These are phyloP conservation scores for Trichomalopsis sarcophagae DNA, from an alignment of 1,140 invertebrate genomes.

Conservation along the genomic window DNA sequence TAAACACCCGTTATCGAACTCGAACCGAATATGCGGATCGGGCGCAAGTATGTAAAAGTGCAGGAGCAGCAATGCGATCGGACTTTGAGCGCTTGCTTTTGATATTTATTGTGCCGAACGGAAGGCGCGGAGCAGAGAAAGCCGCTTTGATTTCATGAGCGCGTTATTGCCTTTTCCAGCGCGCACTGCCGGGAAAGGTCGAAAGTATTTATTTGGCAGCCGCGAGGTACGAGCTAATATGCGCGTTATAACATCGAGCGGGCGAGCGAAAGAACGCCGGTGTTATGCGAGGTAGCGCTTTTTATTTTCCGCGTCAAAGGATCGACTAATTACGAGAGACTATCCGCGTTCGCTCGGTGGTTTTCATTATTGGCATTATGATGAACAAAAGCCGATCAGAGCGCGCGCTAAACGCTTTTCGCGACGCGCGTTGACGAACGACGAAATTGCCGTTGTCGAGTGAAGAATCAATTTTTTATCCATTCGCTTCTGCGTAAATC, in stretches of 20 bases:
- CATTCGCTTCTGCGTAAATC: no score
- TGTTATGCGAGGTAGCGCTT: background rate
- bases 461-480: no score
- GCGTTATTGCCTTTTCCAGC: background rate
- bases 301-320: constrained; percentile 13
- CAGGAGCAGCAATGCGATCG: background rate
- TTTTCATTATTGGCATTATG: no score
- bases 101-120: constrained; percentile 8
- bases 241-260: background rate
- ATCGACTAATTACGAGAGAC: background rate
- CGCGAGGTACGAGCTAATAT: background rate
- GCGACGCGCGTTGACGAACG: no score
- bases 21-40: background rate
- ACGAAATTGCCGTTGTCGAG: no score
- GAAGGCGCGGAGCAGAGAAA: background rate
- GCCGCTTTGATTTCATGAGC: constrained; percentile 13
- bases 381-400: no score
- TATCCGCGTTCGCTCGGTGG: no score
- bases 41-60: background rate
- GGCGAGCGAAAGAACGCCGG: no score
- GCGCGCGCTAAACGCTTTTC: no score
- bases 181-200: background rate
- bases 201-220: background rate
- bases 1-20: background rate
- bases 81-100: constrained; percentile 1